A percentile compares a stretch with the other conserved stretches of the same genome.
Evolutionary conservation across 2,797 vertebrate genomes (phyloP).

Genomic region (Artibeus jamaicensis): DNA sequence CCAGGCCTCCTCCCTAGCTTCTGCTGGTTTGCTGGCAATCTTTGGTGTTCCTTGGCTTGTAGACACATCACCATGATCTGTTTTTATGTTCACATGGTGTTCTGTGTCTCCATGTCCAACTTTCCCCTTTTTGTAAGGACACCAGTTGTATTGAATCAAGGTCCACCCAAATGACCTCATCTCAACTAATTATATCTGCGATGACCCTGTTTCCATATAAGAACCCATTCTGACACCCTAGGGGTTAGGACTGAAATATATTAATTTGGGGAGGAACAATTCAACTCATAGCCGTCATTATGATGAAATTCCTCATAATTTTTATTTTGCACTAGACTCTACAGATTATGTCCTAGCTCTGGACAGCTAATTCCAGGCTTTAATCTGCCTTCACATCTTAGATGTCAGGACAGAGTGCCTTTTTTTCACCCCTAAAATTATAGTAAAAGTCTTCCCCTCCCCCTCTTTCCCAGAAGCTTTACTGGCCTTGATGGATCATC

Average conservation of each 20-base stretch:
- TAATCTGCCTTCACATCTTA: neutral
- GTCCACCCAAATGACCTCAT: neutral
- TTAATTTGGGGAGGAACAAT: neutral
- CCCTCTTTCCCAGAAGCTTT: neutral
- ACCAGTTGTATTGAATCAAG: neutral
- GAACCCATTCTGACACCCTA: neutral
- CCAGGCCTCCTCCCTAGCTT: neutral
- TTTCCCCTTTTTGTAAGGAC: slow-evolving; percentile 1
- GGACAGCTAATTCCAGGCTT: neutral
- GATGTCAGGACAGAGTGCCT: neutral
- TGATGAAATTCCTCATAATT: neutral
- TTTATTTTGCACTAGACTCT: neutral
- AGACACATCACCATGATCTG: neutral
- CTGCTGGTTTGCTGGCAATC: neutral
- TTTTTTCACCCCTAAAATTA: neutral
- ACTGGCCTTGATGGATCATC: neutral
- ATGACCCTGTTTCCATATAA: neutral
- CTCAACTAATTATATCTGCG: neutral
- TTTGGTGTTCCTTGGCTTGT: neutral
- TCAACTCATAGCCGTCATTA: neutral
- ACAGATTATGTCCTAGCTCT: neutral
- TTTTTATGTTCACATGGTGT: neutral
- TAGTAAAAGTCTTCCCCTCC: neutral
- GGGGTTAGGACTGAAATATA: neutral
- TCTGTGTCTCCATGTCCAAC: neutral